Base-by-base conservation (phyloP, 2,113 vertebrate species). In the Cephalopholis sonnerati region DNA sequence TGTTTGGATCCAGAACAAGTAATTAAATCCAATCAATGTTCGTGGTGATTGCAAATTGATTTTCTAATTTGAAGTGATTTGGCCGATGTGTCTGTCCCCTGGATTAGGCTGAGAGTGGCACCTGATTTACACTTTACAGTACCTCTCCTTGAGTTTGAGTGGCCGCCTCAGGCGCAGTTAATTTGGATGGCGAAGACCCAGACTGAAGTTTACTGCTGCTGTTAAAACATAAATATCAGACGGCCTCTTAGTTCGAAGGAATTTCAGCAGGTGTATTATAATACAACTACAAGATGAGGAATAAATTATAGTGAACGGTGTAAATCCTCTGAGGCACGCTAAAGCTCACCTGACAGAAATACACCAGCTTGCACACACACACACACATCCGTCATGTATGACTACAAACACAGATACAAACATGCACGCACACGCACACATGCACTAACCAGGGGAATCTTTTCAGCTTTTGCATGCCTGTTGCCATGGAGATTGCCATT, bases 401-500 rank as follows among this genome's bases (percentile, higher is more conserved):
- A 54, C 4, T 48, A 22, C 57, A 82, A 67, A 78, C 32, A 65
- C 77, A 32, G 0, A 76, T 11, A 71, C 66, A 75, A 16, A 79
- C 66, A 25, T 11, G 20, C 39, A 57, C 32, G 55, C 50, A 13
- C 29, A 32, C n/a, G 13, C 10, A 18, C 27, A 20, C 41, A 41
- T n/a, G 59, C 57, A 20, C 25, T 44, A 17, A 61, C 50, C 66
- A 32, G 29, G 27, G 71, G 82, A 61, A 77, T 91, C 63, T 50
- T 70, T 87, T 79, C 63, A 75, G 85, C 17, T 74, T 83, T 58
- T 3, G 61, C 80, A 89, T 24, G 66, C 29, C 80, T 74, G 93
- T 94, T 94, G 86, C 93, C 90, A 94, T 94, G 93, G 93, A 62
- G 85, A 94, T 89, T 62, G n/a, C 79, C 59, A 85, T 84, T 78